Base-by-base conservation (phyloP, 2,113 vertebrate species). In the Equus quagga region DNA sequence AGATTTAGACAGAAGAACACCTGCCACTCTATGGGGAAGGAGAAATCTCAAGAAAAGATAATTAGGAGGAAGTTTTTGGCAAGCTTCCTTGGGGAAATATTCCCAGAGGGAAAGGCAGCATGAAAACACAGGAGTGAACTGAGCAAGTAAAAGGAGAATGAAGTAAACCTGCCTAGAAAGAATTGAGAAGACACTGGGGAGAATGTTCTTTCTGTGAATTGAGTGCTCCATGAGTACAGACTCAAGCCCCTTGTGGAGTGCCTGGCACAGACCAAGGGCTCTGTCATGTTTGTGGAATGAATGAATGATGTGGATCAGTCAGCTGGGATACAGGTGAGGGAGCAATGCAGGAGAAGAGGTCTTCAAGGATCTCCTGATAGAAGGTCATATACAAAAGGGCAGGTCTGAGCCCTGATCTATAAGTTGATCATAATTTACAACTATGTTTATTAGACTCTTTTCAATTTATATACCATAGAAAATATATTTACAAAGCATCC, bases 401-500 rank as follows among this genome's bases (percentile, higher is more conserved):
- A 70, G 31, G 81, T 79, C 64, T 75, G 62, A 84, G 26, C 64
- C 41, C 75, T 81, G n/a, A 49, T n/a, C 64, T 81, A 17, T 33
- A 78, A 23, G 15, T 14, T 89, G 49, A 84, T 90, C 28, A n/a
- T 64, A 82, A 89, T 90, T 92, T 92, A 87, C 31, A 96, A 31
- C 36, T 64, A 65, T 4, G 24, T 79, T 91, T 93, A 69, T 64
- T 83, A 58, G 56, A 67, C 4, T 72, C 31, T 89, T 75, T 69
- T 92, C 62, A 64, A 60, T 75, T 83, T 97, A n/a, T 67, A 76
- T 91, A 62, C n/a, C 17, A 80, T 21, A 65, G 28, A 80, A 92
- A 86, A 96, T 83, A 82, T 93, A 95, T 76, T 72, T 97, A 58
- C 6, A 84, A 95, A 69, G 13, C 14, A 49, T 24, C 31, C 33